phyloP scores from a whole-genome alignment of 2,888 invertebrate genomes.

The Petrolisthes manimaculis region DNA sequence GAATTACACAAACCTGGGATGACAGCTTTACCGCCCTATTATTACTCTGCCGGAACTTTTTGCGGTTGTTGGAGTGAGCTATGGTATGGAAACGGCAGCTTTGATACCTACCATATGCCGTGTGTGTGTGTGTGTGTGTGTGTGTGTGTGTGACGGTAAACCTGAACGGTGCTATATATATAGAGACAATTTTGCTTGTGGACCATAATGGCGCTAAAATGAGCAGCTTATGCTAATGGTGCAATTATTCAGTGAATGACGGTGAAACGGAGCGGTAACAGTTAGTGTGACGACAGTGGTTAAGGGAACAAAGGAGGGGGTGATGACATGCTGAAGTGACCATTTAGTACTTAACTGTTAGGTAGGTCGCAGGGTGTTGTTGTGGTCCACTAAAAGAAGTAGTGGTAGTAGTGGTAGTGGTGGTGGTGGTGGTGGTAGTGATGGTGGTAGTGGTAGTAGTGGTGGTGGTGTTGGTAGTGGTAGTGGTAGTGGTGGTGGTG shows the following conservation, averaged over 20 bases:
- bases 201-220: no score
- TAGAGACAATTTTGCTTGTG: no score
- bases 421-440: constrained; percentile 13
- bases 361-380: background rate
- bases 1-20: no score
- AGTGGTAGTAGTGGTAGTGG: background rate
- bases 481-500: background rate
- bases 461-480: constrained; percentile 10
- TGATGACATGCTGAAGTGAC: background rate
- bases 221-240: no score
- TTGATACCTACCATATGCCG: no score
- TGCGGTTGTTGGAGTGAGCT: no score
- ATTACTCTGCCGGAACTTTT: no score
- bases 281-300: background rate
- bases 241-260: background rate
- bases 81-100: no score
- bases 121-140: no score
- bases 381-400: background rate
- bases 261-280: background rate
- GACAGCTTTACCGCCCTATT: no score
- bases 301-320: background rate
- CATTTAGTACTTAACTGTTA: background rate
- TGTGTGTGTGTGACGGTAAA: no score
- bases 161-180: no score
- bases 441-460: background rate